Percentiles rank a stretch among this genome's conserved stretches.
Conservation (phyloP, 2,797 vertebrate genomes). For the Sebastes minor region DNA sequence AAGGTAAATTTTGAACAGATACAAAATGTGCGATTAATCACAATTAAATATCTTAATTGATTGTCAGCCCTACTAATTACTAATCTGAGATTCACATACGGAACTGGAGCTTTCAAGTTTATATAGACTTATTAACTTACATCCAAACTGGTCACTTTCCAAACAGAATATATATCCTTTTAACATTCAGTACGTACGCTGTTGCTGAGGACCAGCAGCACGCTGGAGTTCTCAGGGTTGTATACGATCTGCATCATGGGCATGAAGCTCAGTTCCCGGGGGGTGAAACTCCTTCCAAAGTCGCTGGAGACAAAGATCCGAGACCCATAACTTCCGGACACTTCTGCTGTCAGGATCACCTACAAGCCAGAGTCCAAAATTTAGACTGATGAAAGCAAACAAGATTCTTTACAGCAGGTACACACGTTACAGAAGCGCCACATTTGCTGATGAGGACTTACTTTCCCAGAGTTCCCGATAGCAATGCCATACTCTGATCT, state of each 20-base stretch:
- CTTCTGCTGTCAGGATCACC: constrained; percentile 93
- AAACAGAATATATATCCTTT: neutral
- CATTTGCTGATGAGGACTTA: constrained; percentile 58
- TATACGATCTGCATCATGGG: constrained; percentile 89
- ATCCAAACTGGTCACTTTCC: neutral
- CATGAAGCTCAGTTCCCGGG: constrained; percentile 87
- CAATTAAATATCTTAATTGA: no score
- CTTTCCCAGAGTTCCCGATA: constrained; percentile 93
- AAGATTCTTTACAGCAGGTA: neutral
- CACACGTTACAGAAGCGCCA: neutral
- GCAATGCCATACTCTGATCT: constrained; percentile 92
- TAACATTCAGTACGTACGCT: constrained; percentile 76
- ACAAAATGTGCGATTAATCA: no score
- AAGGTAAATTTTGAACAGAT: no score
- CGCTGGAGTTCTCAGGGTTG: constrained; percentile 81
- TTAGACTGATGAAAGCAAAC: neutral
- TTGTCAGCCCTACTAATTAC: neutral
- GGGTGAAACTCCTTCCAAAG: constrained; percentile 87
- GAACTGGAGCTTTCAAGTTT: neutral
- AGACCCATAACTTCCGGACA: constrained; percentile 82
- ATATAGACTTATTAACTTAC: neutral
- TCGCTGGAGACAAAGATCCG: constrained; percentile 90
- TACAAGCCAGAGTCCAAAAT: constrained; percentile 56
- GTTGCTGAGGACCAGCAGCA: constrained; percentile 85
- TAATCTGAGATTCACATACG: neutral